phyloP scores from a whole-genome alignment of 2,888 invertebrate species.

The Hyposoter didymator region DNA sequence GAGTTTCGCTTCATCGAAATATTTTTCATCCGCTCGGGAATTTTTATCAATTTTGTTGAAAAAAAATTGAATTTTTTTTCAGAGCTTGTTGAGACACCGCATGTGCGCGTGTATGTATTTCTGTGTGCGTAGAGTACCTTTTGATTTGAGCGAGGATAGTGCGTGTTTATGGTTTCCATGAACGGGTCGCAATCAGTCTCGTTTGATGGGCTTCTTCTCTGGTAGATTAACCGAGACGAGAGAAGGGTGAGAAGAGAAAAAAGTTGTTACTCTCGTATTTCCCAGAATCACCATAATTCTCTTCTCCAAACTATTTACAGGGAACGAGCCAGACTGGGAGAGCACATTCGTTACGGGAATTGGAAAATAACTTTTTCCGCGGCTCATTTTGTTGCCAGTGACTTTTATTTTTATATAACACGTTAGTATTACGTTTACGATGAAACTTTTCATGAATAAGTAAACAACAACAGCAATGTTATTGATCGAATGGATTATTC shows the following conservation, averaged over 20 bases:
- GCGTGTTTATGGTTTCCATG: constrained; percentile 77
- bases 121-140: constrained; percentile 36
- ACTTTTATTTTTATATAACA: background rate
- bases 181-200: constrained; percentile 74
- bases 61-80: background rate
- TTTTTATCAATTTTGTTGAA: background rate
- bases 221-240: constrained; percentile 58
- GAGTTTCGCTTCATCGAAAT: background rate
- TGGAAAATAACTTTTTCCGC: constrained; percentile 34
- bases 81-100: background rate
- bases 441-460: constrained; percentile 29
- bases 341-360: constrained; percentile 54
- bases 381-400: background rate
- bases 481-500: constrained; percentile 54
- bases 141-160: constrained; percentile 68
- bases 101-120: background rate
- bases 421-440: background rate
- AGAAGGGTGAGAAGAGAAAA: constrained; percentile 12
- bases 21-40: too few relatives aligned
- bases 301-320: constrained; percentile 62
- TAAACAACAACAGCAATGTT: constrained; percentile 33
- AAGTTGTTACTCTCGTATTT: constrained; percentile 64
- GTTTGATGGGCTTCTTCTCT: constrained; percentile 72
- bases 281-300: constrained; percentile 67
- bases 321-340: constrained; percentile 44